Evolutionary conservation across 2,797 vertebrate species (phyloP).

Genomic region (Eupleurogrammus muticus): DNA sequence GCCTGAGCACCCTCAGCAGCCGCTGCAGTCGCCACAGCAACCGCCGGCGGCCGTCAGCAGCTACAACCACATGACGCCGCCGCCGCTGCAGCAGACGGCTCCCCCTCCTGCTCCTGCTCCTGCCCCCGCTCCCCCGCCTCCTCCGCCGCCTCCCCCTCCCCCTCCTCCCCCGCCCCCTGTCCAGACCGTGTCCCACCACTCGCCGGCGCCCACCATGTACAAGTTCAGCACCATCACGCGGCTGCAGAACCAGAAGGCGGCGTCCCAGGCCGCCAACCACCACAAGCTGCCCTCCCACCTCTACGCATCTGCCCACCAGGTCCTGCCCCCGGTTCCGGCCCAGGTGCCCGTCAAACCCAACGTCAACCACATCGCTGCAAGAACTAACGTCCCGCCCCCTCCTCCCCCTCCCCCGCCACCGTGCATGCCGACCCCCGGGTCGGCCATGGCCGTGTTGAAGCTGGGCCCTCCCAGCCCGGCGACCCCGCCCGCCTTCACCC

Average conservation of each 20-base stretch:
- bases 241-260: conserved; percentile 83
- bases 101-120: conserved; percentile 65
- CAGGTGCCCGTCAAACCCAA: conserved; percentile 79
- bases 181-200: conserved; percentile 85
- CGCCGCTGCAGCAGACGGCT: conserved; percentile 51
- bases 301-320: conserved; percentile 56
- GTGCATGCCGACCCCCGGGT: conserved; percentile 86
- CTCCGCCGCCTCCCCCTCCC: conserved; percentile 76
- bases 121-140: conserved; percentile 65
- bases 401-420: conserved; percentile 85
- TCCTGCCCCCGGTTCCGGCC: conserved; percentile 38
- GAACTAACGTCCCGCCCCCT: conserved; percentile 86
- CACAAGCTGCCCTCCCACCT: conserved; percentile 77
- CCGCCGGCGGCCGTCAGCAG: conserved; percentile 63
- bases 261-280: conserved; percentile 58
- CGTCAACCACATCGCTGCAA: conserved; percentile 77
- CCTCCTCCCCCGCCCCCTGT: conserved; percentile 83
- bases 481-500: conserved; percentile 57
- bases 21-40: conserved; percentile 52
- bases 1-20: conserved; percentile 33
- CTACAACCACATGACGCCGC: conserved; percentile 75
- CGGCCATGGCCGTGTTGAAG: conserved; percentile 90
- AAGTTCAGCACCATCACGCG: conserved; percentile 94
- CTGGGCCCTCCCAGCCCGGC: conserved; percentile 73
- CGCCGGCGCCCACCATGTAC: conserved; percentile 83